Percentiles rank a stretch among this genome's conserved stretches.
These are phyloP conservation scores for Pseudomyrmex dendroicus DNA, from an alignment of 1,140 invertebrate genomes.

Conservation along the genomic window DNA sequence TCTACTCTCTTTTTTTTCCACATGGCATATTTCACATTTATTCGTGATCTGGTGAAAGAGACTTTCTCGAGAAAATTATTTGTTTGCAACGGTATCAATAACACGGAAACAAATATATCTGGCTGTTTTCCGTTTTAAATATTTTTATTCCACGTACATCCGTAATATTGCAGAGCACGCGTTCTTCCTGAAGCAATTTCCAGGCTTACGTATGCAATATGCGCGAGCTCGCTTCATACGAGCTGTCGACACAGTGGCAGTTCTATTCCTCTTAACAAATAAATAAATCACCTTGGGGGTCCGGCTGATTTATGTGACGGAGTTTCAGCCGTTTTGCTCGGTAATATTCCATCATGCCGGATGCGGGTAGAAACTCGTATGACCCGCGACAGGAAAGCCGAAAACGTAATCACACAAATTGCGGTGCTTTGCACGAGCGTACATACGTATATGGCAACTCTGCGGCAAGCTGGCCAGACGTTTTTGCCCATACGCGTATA, in stretches of 20 bases:
- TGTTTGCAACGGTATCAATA: conserved; percentile 2
- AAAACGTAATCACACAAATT: conserved; percentile 59
- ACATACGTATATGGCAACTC: conserved; percentile 7
- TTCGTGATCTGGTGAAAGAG: not conserved
- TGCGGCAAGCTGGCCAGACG: conserved; percentile 40
- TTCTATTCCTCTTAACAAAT: conserved; percentile 68
- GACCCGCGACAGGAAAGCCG: conserved; percentile 56
- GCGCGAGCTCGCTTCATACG: conserved; percentile 27
- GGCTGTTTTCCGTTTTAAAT: conserved; percentile 27
- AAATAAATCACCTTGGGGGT: conserved; percentile 67
- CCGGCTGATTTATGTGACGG: conserved; percentile 59
- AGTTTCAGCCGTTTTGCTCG: conserved; percentile 61
- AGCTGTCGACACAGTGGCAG: conserved; percentile 40
- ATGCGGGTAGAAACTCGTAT: conserved; percentile 52
- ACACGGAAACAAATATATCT: not conserved
- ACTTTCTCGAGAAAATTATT: conserved; percentile 6
- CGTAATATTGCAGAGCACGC: not conserved
- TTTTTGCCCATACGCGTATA: conserved; percentile 40
- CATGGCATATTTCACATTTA: not conserved
- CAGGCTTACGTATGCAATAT: conserved; percentile 54
- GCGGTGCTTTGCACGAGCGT: conserved; percentile 43
- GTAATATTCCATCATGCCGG: conserved; percentile 68
- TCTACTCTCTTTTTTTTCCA: not conserved
- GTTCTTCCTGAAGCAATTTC: conserved; percentile 59
- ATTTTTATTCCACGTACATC: conserved; percentile 32